phyloP scores from a whole-genome alignment of 2,888 invertebrate species.

The Crepidodera aurea region DNA sequence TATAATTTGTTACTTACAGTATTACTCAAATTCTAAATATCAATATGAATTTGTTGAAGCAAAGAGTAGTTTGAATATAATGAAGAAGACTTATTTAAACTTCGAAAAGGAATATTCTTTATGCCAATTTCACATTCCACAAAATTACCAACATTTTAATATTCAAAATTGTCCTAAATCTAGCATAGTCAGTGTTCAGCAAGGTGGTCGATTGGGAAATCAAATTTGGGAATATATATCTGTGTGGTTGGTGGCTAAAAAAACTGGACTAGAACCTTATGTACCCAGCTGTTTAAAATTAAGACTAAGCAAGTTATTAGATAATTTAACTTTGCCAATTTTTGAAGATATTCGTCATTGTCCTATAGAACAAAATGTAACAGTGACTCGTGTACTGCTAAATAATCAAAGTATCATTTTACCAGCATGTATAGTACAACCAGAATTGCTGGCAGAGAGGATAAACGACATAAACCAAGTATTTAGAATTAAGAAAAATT shows the following conservation, averaged over 20 bases:
- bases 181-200: conserved; percentile 63
- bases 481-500: conserved; percentile 64
- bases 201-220: conserved; percentile 59
- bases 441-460: conserved; percentile 66
- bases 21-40: too few relatives aligned
- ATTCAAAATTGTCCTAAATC: conserved; percentile 59
- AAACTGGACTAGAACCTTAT: conserved; percentile 63
- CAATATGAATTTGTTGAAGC: too few relatives aligned
- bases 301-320: conserved; percentile 66
- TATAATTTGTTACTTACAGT: too few relatives aligned
- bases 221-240: conserved; percentile 66
- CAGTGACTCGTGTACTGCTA: conserved; percentile 64
- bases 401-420: conserved; percentile 67
- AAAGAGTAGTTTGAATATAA: too few relatives aligned
- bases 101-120: conserved; percentile 63
- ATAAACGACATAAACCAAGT: conserved; percentile 66
- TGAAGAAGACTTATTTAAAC: conserved; percentile 61
- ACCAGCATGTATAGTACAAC: conserved; percentile 64
- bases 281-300: conserved; percentile 63
- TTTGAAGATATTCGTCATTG: conserved; percentile 66
- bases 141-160: conserved; percentile 56
- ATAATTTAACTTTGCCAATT: conserved; percentile 65
- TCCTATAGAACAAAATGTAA: conserved; percentile 56
- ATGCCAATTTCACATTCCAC: conserved; percentile 63
- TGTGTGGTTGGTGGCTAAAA: conserved; percentile 62